These are phyloP conservation scores for Pyrrhia umbra DNA, from an alignment of 2,888 invertebrate species.

Conservation along the genomic window DNA sequence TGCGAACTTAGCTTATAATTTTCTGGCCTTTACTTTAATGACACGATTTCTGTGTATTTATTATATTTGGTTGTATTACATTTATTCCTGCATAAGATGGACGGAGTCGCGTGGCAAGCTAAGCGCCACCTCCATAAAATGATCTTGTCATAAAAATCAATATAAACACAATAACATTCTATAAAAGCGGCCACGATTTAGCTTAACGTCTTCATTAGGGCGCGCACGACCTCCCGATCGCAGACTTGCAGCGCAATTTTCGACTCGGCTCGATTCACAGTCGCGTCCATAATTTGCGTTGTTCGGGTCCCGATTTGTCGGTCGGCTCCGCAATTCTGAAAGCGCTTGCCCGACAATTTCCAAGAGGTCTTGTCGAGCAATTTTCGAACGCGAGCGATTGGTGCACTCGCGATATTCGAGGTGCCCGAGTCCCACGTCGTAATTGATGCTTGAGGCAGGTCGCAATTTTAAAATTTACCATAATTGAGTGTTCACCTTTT, in stretches of 20 bases:
- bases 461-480: constrained; percentile 87
- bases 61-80: constrained; percentile 5
- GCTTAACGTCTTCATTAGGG: constrained; percentile 88
- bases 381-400: constrained; percentile 81
- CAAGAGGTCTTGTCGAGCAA: constrained; percentile 81
- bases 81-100: constrained; percentile 15
- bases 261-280: constrained; percentile 75
- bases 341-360: constrained; percentile 81
- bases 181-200: constrained; percentile 81
- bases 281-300: constrained; percentile 84
- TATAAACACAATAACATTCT: constrained; percentile 82
- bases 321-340: constrained; percentile 79
- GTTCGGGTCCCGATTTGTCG: constrained; percentile 83
- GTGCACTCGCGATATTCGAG: constrained; percentile 75
- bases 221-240: constrained; percentile 84
- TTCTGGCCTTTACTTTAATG: constrained; percentile 35
- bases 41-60: constrained; percentile 28
- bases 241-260: constrained; percentile 82
- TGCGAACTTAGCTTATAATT: constrained; percentile 56
- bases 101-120: constrained; percentile 4
- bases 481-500: constrained; percentile 84
- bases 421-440: constrained; percentile 76
- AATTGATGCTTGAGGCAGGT: constrained; percentile 85
- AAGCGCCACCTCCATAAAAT: constrained; percentile 72
- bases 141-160: constrained; percentile 87